phyloP scores from a whole-genome alignment of 2,797 vertebrate genomes.

The Cyclura pinguis region DNA sequence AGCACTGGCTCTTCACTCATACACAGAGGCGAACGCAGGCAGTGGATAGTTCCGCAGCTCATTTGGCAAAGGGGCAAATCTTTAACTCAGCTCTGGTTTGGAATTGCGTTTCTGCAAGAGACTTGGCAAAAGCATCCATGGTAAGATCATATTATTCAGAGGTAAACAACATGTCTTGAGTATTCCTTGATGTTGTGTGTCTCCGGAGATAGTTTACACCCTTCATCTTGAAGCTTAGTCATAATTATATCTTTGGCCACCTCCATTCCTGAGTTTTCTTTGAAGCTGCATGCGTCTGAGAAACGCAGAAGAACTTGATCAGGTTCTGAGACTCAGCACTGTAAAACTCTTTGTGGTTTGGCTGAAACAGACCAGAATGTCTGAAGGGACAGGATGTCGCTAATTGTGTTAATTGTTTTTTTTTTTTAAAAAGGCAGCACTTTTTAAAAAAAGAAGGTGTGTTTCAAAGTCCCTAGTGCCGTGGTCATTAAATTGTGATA shows the following conservation, averaged over 20 bases:
- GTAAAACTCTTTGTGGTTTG: conserved; percentile 14
- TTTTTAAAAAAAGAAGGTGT: conserved; percentile 6
- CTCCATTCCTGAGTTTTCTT: conserved; percentile 8
- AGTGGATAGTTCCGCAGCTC: conserved; percentile 2
- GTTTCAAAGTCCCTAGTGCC: conserved; percentile 1
- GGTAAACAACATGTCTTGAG: neutral
- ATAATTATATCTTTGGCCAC: conserved; percentile 34
- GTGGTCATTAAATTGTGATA: conserved; percentile 12
- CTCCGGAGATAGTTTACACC: conserved; percentile 10
- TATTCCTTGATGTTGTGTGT: conserved; percentile 12
- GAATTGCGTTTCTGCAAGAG: conserved; percentile 13
- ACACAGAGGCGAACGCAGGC: conserved; percentile 7
- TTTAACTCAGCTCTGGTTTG: neutral
- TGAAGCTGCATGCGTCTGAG: conserved; percentile 10
- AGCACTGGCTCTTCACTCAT: neutral
- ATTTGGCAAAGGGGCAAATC: neutral
- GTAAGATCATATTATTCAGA: conserved; percentile 34
- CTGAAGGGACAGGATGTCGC: conserved; percentile 24
- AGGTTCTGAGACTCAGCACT: neutral
- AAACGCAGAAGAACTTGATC: conserved; percentile 2
- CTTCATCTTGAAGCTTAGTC: conserved; percentile 18
- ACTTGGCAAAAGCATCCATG: conserved; percentile 26
- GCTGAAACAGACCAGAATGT: conserved; percentile 6
- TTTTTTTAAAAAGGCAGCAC: neutral
- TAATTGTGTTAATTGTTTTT: conserved; percentile 23